These are phyloP conservation scores for Castor canadensis DNA, from an alignment of 2,113 vertebrate genomes.

Conservation along the genomic window DNA sequence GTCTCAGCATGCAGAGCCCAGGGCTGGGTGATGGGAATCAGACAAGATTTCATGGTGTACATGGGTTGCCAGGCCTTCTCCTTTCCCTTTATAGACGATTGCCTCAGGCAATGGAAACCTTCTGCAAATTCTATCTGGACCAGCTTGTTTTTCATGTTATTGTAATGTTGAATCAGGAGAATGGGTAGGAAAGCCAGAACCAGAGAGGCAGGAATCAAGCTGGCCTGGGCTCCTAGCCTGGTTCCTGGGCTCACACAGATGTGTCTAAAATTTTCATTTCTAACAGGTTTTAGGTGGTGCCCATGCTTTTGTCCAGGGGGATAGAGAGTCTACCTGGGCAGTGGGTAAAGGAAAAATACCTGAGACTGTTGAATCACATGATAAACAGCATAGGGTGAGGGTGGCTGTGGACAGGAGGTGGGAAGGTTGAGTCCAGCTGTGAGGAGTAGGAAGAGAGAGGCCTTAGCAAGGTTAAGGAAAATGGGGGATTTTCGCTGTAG, in stretches of 20 bases:
- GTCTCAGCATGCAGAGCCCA: neutral
- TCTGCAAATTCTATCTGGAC: neutral
- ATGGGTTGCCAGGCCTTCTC: neutral
- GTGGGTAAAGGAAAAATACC: neutral
- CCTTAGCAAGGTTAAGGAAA: neutral
- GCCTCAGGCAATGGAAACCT: neutral
- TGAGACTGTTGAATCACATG: neutral
- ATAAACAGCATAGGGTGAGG: neutral
- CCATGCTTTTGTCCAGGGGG: neutral
- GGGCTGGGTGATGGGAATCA: neutral
- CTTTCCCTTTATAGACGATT: neutral
- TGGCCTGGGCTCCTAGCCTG: neutral
- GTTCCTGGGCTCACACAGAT: neutral
- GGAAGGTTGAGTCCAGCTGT: rapidly evolving
- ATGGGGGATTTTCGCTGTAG: neutral
- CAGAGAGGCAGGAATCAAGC: neutral
- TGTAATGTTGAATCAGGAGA: neutral
- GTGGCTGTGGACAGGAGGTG: neutral
- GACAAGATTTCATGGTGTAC: neutral
- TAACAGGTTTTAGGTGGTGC: neutral
- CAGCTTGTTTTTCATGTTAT: neutral
- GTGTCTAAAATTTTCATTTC: neutral
- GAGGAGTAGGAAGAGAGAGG: neutral
- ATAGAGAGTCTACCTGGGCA: neutral
- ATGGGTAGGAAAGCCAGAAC: neutral